phyloP scores from a whole-genome alignment of 2,797 vertebrate genomes.

The Anomalospiza imberbis region DNA sequence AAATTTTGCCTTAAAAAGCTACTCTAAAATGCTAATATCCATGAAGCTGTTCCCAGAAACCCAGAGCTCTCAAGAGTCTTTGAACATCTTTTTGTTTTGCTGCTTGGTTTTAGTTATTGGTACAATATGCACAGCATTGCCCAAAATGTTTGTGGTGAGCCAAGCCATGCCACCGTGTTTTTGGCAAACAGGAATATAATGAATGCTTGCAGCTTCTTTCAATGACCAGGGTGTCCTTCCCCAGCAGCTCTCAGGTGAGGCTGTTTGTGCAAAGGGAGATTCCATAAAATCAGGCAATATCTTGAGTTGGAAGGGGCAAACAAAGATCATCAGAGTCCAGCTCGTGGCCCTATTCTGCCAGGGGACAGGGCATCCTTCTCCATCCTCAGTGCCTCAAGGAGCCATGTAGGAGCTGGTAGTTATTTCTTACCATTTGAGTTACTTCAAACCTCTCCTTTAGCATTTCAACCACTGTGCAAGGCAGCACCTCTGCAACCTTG shows the following conservation, averaged over 20 bases:
- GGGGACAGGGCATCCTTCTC: neutral
- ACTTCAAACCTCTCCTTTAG: neutral
- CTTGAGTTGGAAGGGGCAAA: neutral
- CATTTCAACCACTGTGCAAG: neutral
- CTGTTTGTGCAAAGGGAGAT: neutral
- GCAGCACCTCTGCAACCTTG: neutral
- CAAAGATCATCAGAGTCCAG: neutral
- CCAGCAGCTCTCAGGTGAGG: neutral
- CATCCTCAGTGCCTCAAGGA: neutral
- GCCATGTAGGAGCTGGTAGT: neutral
- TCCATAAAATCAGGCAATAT: neutral
- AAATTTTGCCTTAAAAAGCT: neutral
- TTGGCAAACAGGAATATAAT: neutral
- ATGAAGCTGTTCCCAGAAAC: neutral
- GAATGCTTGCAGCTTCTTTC: neutral
- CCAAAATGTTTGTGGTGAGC: neutral
- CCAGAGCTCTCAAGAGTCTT: neutral
- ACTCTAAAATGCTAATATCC: neutral
- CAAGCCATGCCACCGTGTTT: neutral
- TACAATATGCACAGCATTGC: neutral
- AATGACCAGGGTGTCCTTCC: rapidly evolving
- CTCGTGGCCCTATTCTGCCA: neutral
- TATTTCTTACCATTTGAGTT: neutral
- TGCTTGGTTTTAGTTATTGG: neutral
- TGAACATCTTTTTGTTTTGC: neutral